Evolutionary conservation across 2,888 invertebrate species (phyloP).

Genomic region (Chaetogeoica ovagalla): DNA sequence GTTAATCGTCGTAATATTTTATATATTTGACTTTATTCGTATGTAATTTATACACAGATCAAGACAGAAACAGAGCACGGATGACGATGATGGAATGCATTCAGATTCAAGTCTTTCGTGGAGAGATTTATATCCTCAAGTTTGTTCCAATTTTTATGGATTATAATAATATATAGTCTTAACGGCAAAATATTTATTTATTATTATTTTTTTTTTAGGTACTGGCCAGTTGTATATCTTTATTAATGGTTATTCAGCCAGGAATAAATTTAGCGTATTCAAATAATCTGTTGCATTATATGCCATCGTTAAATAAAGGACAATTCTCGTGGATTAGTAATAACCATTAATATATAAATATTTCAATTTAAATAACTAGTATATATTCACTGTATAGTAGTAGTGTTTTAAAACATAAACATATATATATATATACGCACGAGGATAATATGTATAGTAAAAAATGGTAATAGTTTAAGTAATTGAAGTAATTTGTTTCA

Average conservation of each 20-base stretch:
- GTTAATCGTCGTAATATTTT: too few species aligned
- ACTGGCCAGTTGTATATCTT: constrained; percentile 58
- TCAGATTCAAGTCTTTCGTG: constrained; percentile 13
- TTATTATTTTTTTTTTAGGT: constrained; percentile 53
- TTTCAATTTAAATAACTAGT: too few species aligned
- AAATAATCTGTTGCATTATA: constrained; percentile 61
- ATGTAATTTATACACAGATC: neutral
- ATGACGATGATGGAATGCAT: neutral
- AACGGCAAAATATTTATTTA: neutral
- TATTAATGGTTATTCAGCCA: constrained; percentile 63
- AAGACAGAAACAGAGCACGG: neutral
- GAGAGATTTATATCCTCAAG: constrained; percentile 47
- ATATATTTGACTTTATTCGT: neutral
- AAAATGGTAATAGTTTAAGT: neutral
- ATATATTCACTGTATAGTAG: too few species aligned
- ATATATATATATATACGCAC: too few species aligned
- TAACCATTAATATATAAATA: neutral
- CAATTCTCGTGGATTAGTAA: constrained; percentile 67
- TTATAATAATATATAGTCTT: neutral
- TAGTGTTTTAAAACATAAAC: too few species aligned
- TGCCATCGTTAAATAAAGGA: constrained; percentile 61
- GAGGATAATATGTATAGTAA: too few species aligned
- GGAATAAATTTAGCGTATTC: constrained; percentile 67
- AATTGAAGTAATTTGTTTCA: constrained; percentile 45
- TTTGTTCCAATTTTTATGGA: neutral